Conservation (phyloP, 2,888 invertebrate species). For the Tethea ocularis region DNA sequence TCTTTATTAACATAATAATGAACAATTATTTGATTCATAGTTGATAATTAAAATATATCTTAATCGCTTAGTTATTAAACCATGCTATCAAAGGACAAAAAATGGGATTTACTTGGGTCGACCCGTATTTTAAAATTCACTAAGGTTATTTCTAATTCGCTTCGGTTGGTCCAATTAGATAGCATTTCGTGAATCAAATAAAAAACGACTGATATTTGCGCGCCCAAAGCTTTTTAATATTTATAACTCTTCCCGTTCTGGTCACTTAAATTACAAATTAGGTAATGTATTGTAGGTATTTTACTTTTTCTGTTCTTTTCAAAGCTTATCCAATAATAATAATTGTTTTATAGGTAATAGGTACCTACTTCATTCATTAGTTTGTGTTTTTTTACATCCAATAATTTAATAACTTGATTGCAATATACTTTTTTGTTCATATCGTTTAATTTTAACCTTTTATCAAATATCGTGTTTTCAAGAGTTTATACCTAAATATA, state of each 20-base stretch:
- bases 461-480: not conserved
- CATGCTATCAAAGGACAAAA: not conserved
- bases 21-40: not conserved
- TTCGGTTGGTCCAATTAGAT: constrained; percentile 3
- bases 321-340: not conserved
- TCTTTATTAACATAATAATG: not conserved
- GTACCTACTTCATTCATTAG: too few relatives aligned
- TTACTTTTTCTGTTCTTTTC: not conserved
- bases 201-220: not conserved
- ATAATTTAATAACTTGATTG: too few relatives aligned
- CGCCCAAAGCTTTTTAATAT: not conserved
- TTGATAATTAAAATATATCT: not conserved
- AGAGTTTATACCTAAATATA: not conserved
- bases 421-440: too few relatives aligned
- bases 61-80: not conserved
- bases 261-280: not conserved
- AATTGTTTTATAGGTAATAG: too few relatives aligned
- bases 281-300: not conserved
- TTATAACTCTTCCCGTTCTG: not conserved
- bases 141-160: constrained; percentile 1
- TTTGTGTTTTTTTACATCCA: too few relatives aligned
- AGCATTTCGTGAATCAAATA: constrained; percentile 4
- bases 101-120: not conserved
- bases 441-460: not conserved
- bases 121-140: constrained; percentile 1